Conservation (phyloP, 2,888 invertebrate genomes). For the Eupithecia exiguata region DNA sequence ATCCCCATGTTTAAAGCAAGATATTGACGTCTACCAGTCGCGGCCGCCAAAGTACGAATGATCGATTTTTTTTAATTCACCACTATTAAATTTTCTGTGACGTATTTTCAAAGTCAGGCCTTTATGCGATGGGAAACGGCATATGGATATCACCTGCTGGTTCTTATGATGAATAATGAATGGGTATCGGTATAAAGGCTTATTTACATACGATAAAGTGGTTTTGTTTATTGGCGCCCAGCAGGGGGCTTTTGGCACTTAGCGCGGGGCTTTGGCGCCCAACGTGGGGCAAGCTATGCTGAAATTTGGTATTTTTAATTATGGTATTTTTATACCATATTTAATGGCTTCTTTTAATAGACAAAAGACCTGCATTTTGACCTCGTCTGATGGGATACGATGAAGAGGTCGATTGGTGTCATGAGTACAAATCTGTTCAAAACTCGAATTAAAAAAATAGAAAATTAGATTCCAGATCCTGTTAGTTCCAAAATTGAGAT, state of each 20-base stretch:
- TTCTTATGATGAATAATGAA: slow-evolving; percentile 71
- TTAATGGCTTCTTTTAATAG: no score
- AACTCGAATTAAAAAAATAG: not conserved
- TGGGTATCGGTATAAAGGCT: slow-evolving; percentile 42
- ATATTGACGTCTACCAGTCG: slow-evolving; percentile 30
- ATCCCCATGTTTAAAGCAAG: slow-evolving; percentile 17
- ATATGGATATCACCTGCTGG: slow-evolving; percentile 62
- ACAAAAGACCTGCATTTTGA: no score
- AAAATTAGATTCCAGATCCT: not conserved
- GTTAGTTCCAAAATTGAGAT: not conserved
- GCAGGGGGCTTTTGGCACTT: not conserved
- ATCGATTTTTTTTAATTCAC: slow-evolving; percentile 68
- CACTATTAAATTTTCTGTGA: slow-evolving; percentile 67
- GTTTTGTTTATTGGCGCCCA: not conserved
- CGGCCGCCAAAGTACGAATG: slow-evolving; percentile 47
- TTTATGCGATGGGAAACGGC: slow-evolving; percentile 59
- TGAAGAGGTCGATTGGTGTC: no score
- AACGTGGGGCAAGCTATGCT: not conserved
- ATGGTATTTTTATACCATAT: no score
- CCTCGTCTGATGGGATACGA: no score
- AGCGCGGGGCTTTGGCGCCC: slow-evolving; percentile 3
- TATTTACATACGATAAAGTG: not conserved
- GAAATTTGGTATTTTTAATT: no score
- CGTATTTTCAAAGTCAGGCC: slow-evolving; percentile 62
- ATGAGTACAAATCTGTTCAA: no score